A percentile compares a stretch with the other conserved stretches of the same genome.
These are phyloP conservation scores for Melanargia galathea DNA, from an alignment of 2,888 invertebrate genomes.

Conservation along the genomic window DNA sequence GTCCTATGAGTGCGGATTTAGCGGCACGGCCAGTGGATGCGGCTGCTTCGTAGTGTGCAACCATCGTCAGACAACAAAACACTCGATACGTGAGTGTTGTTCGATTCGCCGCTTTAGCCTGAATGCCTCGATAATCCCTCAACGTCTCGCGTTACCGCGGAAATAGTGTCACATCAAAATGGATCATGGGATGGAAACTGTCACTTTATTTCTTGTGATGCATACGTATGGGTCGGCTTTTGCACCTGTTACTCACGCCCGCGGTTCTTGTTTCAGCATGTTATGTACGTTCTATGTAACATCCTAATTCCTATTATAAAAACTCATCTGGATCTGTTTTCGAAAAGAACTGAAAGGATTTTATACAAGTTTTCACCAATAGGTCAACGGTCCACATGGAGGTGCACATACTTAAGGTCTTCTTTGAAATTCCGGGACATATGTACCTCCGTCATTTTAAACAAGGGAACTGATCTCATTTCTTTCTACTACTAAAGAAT, in stretches of 20 bases:
- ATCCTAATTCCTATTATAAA: background rate
- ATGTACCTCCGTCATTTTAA: no score
- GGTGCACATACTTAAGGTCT: no score
- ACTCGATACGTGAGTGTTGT: constrained; percentile 66
- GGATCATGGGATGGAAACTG: constrained; percentile 50
- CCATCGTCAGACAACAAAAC: constrained; percentile 37
- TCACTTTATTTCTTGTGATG: constrained; percentile 46
- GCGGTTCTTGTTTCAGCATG: background rate
- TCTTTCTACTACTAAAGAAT: no score
- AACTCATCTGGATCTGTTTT: background rate
- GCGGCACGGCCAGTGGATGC: background rate
- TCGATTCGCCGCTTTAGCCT: constrained; percentile 57
- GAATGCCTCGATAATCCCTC: constrained; percentile 44
- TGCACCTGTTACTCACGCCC: constrained; percentile 31
- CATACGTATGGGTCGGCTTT: constrained; percentile 43
- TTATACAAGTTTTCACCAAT: no score
- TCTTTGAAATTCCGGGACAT: no score
- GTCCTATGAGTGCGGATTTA: background rate
- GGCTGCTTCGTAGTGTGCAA: background rate
- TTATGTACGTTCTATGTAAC: background rate
- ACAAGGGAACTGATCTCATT: no score
- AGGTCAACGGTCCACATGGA: no score
- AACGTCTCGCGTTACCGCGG: constrained; percentile 50
- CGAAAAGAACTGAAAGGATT: no score
- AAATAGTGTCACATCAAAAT: constrained; percentile 57